These are phyloP conservation scores for Spinus pinus DNA, from an alignment of 2,797 vertebrate genomes.

Conservation along the genomic window DNA sequence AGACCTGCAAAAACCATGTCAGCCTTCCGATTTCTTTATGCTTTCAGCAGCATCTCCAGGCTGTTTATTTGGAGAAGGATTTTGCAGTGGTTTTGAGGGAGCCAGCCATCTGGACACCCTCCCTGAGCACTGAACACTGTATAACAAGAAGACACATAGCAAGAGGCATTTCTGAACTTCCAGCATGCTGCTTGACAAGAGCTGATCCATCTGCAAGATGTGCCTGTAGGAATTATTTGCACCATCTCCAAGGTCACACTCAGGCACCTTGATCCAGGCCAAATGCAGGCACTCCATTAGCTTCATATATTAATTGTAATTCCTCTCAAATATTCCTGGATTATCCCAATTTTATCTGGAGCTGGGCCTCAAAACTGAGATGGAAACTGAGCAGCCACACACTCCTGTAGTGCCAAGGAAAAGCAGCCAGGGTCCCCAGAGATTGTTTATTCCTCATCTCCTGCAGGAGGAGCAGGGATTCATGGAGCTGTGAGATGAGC, in stretches of 20 bases:
- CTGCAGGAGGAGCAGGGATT: not conserved
- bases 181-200: not conserved
- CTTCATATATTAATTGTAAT: not conserved
- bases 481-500: not conserved
- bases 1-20: not conserved
- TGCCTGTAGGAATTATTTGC: not conserved
- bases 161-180: not conserved
- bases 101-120: not conserved
- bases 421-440: fast-evolving
- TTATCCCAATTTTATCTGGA: not conserved
- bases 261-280: not conserved
- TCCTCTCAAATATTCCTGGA: not conserved
- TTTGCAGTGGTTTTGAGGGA: not conserved
- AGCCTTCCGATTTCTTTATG: not conserved
- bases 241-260: fast-evolving
- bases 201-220: not conserved
- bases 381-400: not conserved
- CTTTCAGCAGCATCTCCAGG: not conserved
- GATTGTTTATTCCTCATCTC: not conserved
- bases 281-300: not conserved
- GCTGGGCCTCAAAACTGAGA: not conserved
- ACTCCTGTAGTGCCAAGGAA: not conserved
- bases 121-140: not conserved
- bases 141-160: not conserved
- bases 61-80: not conserved